These are phyloP conservation scores for Lordiphosa collinella DNA, from an alignment of 1,140 invertebrate species.

Conservation along the genomic window DNA sequence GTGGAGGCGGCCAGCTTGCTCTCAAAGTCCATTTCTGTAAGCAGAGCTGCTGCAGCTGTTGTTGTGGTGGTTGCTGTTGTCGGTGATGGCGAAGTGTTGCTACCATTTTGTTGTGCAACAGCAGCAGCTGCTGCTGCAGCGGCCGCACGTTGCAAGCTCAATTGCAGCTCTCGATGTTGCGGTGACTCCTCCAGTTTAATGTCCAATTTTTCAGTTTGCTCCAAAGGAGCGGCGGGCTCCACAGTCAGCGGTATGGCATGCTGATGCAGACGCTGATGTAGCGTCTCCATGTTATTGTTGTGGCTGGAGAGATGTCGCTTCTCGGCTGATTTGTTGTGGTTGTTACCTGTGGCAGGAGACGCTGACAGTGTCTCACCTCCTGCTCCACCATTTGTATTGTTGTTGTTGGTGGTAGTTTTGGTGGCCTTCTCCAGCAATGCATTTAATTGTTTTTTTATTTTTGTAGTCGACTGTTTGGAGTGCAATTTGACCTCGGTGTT, in stretches of 20 bases:
- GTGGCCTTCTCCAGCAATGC: conserved; percentile 64
- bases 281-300: conserved; percentile 31
- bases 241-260: conserved; percentile 71
- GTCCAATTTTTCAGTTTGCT: conserved; percentile 75
- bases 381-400: conserved; percentile 12
- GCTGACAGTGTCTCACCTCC: conserved; percentile 10
- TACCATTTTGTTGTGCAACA: conserved; percentile 14
- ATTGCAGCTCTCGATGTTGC: conserved; percentile 58
- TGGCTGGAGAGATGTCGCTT: conserved; percentile 37
- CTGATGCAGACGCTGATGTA: conserved; percentile 62
- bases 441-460: conserved; percentile 77
- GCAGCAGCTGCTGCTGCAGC: conserved; percentile 31
- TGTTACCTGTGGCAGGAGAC: conserved; percentile 15
- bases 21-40: conserved; percentile 70
- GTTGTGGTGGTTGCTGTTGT: neutral
- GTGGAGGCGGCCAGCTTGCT: conserved; percentile 72
- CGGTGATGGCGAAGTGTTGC: conserved; percentile 17
- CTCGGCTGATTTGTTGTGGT: conserved; percentile 24
- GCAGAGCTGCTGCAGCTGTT: conserved; percentile 11
- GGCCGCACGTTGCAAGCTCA: conserved; percentile 54
- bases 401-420: conserved; percentile 30
- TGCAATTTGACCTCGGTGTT: conserved; percentile 44
- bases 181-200: conserved; percentile 74
- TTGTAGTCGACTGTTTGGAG: conserved; percentile 57
- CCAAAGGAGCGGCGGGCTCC: conserved; percentile 69